Evolutionary conservation across 2,113 vertebrate species (phyloP).

Genomic region (Ancistrus triradiatus): DNA sequence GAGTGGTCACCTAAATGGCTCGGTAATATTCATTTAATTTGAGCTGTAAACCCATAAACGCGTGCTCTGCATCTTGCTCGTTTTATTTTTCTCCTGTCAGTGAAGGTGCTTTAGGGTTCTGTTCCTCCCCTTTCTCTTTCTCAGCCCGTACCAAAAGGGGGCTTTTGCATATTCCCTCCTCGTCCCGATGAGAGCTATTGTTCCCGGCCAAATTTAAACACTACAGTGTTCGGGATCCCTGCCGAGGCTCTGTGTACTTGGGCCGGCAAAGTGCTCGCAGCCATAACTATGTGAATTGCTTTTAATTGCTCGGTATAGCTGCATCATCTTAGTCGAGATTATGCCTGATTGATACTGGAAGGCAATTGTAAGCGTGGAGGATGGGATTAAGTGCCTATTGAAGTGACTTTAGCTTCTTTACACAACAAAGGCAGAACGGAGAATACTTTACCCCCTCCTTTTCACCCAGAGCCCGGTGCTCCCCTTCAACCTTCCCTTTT

Average conservation of each 20-base stretch:
- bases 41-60: no score
- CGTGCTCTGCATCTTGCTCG: conserved; percentile 52
- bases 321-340: conserved; percentile 84
- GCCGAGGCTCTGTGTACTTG: conserved; percentile 74
- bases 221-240: conserved; percentile 71
- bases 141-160: conserved; percentile 59
- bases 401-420: conserved; percentile 94
- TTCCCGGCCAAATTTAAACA: conserved; percentile 78
- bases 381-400: conserved; percentile 97
- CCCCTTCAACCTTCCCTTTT: conserved; percentile 19
- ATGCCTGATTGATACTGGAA: conserved; percentile 86
- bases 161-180: conserved; percentile 65
- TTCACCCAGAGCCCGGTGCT: conserved; percentile 58
- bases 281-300: conserved; percentile 86
- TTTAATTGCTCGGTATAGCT: conserved; percentile 88
- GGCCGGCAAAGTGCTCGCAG: conserved; percentile 77
- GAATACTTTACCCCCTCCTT: conserved; percentile 72
- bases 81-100: conserved; percentile 62
- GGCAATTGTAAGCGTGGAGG: conserved; percentile 90
- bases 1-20: no score
- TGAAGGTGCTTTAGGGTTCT: conserved; percentile 64
- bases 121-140: conserved; percentile 64
- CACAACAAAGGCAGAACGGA: conserved; percentile 81
- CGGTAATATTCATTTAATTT: no score
- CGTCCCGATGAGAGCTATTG: conserved; percentile 64